Base-by-base conservation (phyloP, 2,888 invertebrate species). In the Acanthacorydalis orientalis region DNA sequence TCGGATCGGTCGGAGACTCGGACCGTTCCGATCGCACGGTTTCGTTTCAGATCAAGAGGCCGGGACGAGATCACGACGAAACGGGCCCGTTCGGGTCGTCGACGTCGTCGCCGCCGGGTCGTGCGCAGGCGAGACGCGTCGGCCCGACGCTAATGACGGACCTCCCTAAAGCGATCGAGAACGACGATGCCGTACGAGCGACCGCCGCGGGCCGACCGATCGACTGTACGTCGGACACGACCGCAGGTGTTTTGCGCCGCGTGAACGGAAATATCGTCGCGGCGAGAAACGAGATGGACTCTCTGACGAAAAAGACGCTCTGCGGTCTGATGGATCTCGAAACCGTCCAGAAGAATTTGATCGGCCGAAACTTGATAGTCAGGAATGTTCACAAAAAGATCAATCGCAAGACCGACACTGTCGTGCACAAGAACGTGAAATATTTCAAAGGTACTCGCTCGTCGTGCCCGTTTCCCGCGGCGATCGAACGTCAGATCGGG, bases 251-350 rank as follows among this genome's bases (percentile, higher is more conserved):
- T 34, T 33, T 7, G 16, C 16, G 11, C n/a, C 16, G 10, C 16
- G 14, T 31, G 9, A 42, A 31, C 2, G 12, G 14, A 31, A 44
- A 15, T 16, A n/a, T 44, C 12, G 8, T 42, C 14, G n/a, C 11
- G 33, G 9, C 23, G 9, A 43, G 14, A n/a, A 16, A 23, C 31
- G 35, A 34, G 32, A 46, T 46, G 46, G 46, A 46, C 16, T 15
- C 32, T 14, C 14, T 47, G 10, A 57, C 59, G 11, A 52, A 52
- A 1, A 58, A 55, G 45, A 63, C 60, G 1, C 50, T 65, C 33
- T 49, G 53, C 1, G 60, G 60, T 4, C 52, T 64, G 12, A 61
- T 62, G 59, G 57, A 57, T 12, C 56, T 63, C 55, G 59, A 60
- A 11, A 56, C 55, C 7, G 55, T 64, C 2, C 56, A 56, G 34